Evolutionary conservation across 2,113 vertebrate genomes (phyloP).

Genomic region (Labeo catla): DNA sequence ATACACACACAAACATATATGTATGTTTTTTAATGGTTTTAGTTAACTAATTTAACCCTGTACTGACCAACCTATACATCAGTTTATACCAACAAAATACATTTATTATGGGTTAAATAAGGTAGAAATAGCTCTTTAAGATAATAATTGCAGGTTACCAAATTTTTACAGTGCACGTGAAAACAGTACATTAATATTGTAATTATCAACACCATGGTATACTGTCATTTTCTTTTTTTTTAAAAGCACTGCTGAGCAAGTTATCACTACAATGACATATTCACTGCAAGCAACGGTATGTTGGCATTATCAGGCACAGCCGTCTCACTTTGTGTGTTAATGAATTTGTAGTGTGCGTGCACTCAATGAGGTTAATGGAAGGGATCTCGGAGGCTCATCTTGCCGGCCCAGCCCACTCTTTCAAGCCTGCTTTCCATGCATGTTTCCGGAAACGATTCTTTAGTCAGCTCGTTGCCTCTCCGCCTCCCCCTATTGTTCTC

Average conservation of each 20-base stretch:
- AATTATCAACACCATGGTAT: neutral
- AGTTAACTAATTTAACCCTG: neutral
- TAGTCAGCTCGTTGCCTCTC: constrained; percentile 71
- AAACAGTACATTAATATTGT: neutral
- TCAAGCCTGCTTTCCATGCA: constrained; percentile 63
- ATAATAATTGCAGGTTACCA: neutral
- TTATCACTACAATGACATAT: neutral
- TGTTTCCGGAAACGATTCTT: constrained; percentile 74
- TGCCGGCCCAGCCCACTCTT: constrained; percentile 61
- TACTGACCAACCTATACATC: neutral
- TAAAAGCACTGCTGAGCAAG: constrained; percentile 8
- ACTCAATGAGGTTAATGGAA: constrained; percentile 61
- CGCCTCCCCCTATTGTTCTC: constrained; percentile 70
- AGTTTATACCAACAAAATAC: neutral
- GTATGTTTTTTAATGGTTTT: neutral
- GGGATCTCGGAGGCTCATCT: constrained; percentile 54
- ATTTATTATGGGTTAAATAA: neutral
- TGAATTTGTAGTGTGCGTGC: constrained; percentile 53
- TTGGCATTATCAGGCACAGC: constrained; percentile 16
- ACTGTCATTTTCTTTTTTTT: neutral
- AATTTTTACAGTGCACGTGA: neutral
- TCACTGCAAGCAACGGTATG: neutral
- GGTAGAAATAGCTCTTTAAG: too few species aligned
- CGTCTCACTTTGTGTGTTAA: constrained; percentile 49
- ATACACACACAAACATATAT: too few species aligned